Conservation (phyloP, 1,140 invertebrate species). For the Pantala flavescens region DNA sequence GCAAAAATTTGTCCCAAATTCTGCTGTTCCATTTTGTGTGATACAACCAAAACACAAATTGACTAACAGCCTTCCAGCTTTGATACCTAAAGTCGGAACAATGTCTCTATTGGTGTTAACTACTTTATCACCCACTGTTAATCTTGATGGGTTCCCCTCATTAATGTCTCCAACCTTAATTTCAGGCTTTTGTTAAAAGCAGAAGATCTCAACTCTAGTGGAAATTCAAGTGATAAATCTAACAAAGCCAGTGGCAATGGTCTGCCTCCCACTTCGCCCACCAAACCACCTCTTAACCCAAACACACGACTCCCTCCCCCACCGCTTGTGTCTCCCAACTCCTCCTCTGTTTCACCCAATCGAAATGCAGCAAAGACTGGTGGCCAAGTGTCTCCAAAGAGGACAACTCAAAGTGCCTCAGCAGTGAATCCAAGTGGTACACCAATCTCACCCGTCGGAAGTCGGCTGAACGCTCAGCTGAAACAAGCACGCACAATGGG, state of each 20-base stretch:
- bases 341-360: background rate
- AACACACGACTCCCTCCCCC: background rate
- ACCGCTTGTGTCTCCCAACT: background rate
- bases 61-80: too few species aligned
- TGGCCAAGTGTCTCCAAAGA: background rate
- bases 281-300: background rate
- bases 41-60: too few species aligned
- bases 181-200: background rate
- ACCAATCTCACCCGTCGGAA: background rate
- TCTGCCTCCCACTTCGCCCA: background rate
- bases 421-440: background rate
- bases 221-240: background rate
- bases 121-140: too few species aligned
- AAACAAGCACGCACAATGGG: background rate
- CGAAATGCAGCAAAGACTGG: background rate
- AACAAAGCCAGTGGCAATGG: background rate
- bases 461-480: background rate
- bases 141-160: too few species aligned
- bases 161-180: too few species aligned
- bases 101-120: too few species aligned
- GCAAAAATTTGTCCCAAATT: too few species aligned
- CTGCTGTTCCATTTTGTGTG: too few species aligned
- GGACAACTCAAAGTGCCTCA: background rate
- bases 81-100: too few species aligned
- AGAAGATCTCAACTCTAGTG: background rate